Percentiles rank a stretch among this genome's conserved stretches.
phyloP scores from a whole-genome alignment of 2,888 invertebrate genomes.

The Cylindroiulus punctatus region DNA sequence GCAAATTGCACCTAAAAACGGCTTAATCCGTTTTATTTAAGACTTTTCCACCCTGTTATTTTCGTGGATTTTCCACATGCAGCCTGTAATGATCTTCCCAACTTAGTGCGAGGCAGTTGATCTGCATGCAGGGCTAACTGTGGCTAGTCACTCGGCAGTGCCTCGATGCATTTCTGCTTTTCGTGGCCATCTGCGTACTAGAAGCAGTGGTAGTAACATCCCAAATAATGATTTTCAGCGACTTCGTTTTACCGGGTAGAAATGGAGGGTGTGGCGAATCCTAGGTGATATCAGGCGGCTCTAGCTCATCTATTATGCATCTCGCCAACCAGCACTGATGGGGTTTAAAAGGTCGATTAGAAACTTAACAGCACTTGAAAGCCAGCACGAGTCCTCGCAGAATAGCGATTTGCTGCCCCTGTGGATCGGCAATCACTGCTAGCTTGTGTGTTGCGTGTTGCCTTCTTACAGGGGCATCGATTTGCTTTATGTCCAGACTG shows the following conservation, averaged over 20 bases:
- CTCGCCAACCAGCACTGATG: too few species aligned
- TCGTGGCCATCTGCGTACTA: too few species aligned
- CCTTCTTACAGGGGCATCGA: not conserved
- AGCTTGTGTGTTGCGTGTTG: not conserved
- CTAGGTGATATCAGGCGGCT: too few species aligned
- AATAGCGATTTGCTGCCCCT: not conserved
- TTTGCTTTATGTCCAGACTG: not conserved
- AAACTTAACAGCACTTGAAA: too few species aligned
- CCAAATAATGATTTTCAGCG: too few species aligned
- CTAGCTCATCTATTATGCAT: too few species aligned
- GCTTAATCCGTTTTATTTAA: conserved; percentile 23
- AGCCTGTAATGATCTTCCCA: too few species aligned
- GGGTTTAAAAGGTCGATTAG: too few species aligned
- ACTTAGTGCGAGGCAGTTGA: not conserved
- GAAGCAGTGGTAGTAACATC: too few species aligned
- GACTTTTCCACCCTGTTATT: not conserved
- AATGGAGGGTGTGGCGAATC: too few species aligned
- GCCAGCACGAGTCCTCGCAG: too few species aligned
- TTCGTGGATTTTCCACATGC: not conserved
- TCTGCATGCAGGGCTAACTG: not conserved
- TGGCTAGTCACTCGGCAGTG: not conserved
- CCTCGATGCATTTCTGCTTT: not conserved
- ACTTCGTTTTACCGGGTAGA: too few species aligned
- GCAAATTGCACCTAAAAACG: conserved; percentile 19
- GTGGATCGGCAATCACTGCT: not conserved